These are phyloP conservation scores for Ptyas mucosa DNA, from an alignment of 2,113 vertebrate genomes.

Conservation along the genomic window DNA sequence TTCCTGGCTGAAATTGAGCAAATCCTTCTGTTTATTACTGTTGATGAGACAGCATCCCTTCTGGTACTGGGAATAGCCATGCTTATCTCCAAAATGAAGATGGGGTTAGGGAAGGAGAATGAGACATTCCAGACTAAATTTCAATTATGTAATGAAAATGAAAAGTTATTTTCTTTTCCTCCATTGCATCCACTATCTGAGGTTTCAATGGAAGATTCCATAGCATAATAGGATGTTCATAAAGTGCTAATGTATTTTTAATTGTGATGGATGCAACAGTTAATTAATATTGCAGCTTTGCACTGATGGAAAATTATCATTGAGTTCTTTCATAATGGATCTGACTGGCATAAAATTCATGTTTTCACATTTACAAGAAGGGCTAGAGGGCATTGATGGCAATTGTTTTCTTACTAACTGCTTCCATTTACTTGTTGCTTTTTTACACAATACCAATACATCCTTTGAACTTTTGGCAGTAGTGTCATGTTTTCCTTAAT, in stretches of 20 bases:
- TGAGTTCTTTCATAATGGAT: neutral
- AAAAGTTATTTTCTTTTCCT: neutral
- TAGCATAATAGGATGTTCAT: neutral
- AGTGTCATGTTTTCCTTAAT: neutral
- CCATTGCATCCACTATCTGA: neutral
- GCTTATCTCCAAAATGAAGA: neutral
- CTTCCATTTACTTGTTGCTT: neutral
- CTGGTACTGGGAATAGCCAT: neutral
- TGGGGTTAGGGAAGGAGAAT: no score
- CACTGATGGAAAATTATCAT: neutral
- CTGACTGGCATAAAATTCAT: neutral
- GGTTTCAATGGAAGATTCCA: neutral
- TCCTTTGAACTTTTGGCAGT: neutral
- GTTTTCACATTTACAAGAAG: neutral
- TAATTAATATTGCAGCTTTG: neutral
- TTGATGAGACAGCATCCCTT: neutral
- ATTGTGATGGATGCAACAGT: neutral
- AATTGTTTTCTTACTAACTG: neutral
- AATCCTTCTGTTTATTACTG: neutral
- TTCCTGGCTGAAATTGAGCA: slow-evolving; percentile 11
- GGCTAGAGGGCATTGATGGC: neutral
- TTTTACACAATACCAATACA: neutral
- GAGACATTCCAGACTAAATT: neutral
- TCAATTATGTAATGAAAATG: neutral
- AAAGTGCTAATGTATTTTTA: neutral